Base-by-base conservation (phyloP, 1,140 invertebrate species). In the Micrasema minimum region DNA sequence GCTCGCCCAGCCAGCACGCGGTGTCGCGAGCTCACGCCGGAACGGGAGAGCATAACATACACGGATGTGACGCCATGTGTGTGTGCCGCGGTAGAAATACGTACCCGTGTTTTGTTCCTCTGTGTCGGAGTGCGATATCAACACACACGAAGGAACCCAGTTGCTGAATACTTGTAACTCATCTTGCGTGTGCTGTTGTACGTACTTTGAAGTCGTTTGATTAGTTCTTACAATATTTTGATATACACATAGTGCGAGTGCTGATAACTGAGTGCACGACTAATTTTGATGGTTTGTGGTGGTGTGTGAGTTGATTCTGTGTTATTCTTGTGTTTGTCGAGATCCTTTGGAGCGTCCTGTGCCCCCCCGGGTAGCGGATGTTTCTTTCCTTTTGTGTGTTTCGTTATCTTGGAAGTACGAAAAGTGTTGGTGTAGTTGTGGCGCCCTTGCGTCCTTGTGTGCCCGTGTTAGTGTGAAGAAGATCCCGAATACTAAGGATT, bases 401-500 rank as follows among this genome's bases (percentile, higher is more conserved):
- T 68, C 20, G 51, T 51, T 59, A 43, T 53, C 37, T 26, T 23
- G 26, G 37, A 38, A 38, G 62, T 51, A 51, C 57, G 26, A 46
- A 35, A 35, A 41, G 66, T 68, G 66, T 59, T 41, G 41, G 66
- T 68, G 51, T 22, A 38, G 23, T 51, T 31, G 48, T 48, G 66
- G 66, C 66, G 66, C 66, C 66, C 16, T 57, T 38, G 41, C 35
- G 66, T 68, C 51, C 31, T 26, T 66, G 64, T 66, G 53, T 51
- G 50, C 41, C 65, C 22, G 66, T 68, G 66, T 57, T 41, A 46
- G 53, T 69, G 67, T 69, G 57, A 50, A 38, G 41, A 20, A 69
- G 26, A 43, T 23, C 37, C 10, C 43, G n/a, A 37, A 51, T n/a
- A 10, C 37, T 20, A 62, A 69, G 67, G 67, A 69, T 69, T 69